phyloP scores from a whole-genome alignment of 2,113 vertebrate genomes.

The Opisthocomus hoazin region DNA sequence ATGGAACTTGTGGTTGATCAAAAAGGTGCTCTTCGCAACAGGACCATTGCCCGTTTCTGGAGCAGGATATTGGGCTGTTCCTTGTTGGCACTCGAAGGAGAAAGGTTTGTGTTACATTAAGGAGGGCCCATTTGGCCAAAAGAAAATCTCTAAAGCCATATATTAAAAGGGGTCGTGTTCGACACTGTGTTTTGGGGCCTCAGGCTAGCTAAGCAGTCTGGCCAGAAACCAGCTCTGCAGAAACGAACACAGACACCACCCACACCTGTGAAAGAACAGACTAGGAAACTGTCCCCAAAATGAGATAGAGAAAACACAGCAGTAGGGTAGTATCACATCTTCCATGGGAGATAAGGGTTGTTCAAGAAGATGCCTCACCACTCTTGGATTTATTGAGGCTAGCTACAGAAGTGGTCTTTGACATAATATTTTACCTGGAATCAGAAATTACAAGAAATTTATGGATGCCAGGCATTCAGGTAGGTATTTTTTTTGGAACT shows the following conservation, averaged over 20 bases:
- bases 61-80: background rate
- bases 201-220: background rate
- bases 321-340: background rate
- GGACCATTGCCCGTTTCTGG: background rate
- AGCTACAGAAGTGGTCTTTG: background rate
- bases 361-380: background rate
- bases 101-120: background rate
- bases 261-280: background rate
- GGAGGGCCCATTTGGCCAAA: background rate
- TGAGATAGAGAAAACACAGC: rapidly evolving
- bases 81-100: background rate
- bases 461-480: background rate
- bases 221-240: background rate
- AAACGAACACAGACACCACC: background rate
- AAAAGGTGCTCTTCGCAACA: background rate
- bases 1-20: background rate
- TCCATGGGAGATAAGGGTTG: background rate
- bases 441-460: conserved; percentile 19
- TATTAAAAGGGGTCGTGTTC: background rate
- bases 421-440: conserved; percentile 30
- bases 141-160: background rate
- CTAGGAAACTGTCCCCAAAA: background rate
- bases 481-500: conserved; percentile 13
- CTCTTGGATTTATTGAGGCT: background rate
- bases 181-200: background rate